Conservation (phyloP, 2,113 vertebrate species). For the Mastomys coucha region DNA sequence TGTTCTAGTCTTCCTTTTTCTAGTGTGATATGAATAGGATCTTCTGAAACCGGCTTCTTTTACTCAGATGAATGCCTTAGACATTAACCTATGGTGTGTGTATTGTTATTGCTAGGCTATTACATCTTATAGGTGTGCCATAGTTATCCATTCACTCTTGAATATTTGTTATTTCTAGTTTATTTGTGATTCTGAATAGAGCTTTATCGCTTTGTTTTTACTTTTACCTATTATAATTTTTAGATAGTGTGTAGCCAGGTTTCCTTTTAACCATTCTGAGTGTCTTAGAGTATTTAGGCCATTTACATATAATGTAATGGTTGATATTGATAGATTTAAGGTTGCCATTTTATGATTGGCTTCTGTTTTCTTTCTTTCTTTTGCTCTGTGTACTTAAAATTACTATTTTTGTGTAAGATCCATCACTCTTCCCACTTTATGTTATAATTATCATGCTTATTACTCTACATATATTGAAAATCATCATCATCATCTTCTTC, state of each 20-base stretch:
- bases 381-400: not conserved
- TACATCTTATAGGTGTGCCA: constrained; percentile 20
- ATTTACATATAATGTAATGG: constrained; percentile 53
- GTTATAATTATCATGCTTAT: not conserved
- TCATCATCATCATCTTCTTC: not conserved
- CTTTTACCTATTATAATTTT: constrained; percentile 48
- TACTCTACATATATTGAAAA: constrained; percentile 14
- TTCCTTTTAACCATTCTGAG: not conserved
- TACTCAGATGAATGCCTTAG: constrained; percentile 12
- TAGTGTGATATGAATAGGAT: not conserved
- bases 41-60: constrained; percentile 33
- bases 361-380: not conserved
- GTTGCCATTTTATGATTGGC: constrained; percentile 22
- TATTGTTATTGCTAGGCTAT: constrained; percentile 25
- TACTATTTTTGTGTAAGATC: constrained; percentile 30
- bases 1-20: constrained; percentile 50
- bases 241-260: not conserved
- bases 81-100: not conserved
- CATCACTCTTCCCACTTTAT: not conserved
- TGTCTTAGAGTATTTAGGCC: not conserved
- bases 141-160: not conserved
- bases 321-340: constrained; percentile 41
- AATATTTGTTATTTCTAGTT: constrained; percentile 47
- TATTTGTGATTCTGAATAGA: constrained; percentile 37
- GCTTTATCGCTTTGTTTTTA: constrained; percentile 33